Conservation (phyloP, 2,113 vertebrate species). For the Cephalopterus ornatus region DNA sequence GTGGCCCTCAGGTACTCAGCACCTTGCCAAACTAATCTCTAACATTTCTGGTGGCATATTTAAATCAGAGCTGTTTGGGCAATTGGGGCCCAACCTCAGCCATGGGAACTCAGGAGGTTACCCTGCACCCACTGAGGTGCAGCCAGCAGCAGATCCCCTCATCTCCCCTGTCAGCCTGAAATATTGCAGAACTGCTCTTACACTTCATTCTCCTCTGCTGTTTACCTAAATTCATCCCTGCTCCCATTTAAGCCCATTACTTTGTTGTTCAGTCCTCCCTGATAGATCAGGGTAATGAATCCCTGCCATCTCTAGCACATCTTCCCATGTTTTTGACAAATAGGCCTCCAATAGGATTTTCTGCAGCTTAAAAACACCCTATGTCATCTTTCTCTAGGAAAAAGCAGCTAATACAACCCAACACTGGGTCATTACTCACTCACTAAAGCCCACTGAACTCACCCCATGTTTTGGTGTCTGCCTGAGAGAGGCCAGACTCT, state of each 20-base stretch:
- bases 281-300: conserved; percentile 43
- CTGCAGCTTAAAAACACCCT: neutral
- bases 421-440: neutral
- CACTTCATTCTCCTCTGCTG: neutral
- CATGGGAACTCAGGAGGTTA: neutral
- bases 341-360: neutral
- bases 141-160: neutral
- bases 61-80: neutral
- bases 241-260: conserved; percentile 33
- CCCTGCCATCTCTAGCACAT: neutral
- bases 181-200: neutral
- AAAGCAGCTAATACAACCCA: neutral
- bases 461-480: neutral
- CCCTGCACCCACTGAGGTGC: neutral
- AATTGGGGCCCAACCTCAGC: neutral
- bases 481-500: neutral
- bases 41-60: neutral
- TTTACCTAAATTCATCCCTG: conserved; percentile 30
- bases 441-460: neutral
- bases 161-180: neutral
- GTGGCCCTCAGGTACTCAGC: neutral
- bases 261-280: neutral
- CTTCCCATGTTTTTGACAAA: neutral
- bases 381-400: neutral
- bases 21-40: neutral